Evolutionary conservation across 2,113 vertebrate species (phyloP).

Genomic region (Saimiri boliviensis): DNA sequence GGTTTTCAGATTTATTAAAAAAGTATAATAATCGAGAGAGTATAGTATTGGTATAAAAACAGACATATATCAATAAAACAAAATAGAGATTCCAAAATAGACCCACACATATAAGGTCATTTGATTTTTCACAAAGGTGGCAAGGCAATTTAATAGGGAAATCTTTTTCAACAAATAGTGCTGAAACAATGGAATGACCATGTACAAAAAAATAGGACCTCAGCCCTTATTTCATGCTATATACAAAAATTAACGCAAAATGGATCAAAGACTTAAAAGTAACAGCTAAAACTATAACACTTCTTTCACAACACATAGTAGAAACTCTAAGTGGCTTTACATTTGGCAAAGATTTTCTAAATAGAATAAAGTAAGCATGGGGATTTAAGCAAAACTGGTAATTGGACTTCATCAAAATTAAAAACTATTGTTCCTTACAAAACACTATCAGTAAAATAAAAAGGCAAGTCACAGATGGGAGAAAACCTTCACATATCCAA

Average conservation of each 20-base stretch:
- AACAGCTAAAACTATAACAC: neutral
- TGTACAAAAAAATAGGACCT: neutral
- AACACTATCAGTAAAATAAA: neutral
- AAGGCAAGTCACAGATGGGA: neutral
- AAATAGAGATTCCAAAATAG: neutral
- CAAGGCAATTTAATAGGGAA: neutral
- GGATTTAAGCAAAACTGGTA: neutral
- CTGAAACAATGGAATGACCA: neutral
- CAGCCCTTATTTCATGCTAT: neutral
- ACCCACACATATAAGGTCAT: neutral
- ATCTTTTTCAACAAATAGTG: slow-evolving; percentile 18
- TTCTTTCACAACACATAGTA: neutral
- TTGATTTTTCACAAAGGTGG: neutral
- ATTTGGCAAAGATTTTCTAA: slow-evolving; percentile 39
- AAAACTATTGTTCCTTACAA: neutral
- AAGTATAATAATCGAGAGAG: neutral
- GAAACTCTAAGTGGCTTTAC: neutral
- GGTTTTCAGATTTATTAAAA: slow-evolving; percentile 35
- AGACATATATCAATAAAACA: neutral
- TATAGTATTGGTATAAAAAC: neutral
- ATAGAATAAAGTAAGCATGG: neutral
- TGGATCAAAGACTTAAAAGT: neutral
- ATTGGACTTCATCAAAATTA: slow-evolving; percentile 6
- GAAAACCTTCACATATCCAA: neutral
- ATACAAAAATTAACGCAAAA: slow-evolving; percentile 8